A percentile compares a stretch with the other conserved stretches of the same genome.
Evolutionary conservation across 2,113 vertebrate genomes (phyloP).

Genomic region (Pelecanoides urinatrix): DNA sequence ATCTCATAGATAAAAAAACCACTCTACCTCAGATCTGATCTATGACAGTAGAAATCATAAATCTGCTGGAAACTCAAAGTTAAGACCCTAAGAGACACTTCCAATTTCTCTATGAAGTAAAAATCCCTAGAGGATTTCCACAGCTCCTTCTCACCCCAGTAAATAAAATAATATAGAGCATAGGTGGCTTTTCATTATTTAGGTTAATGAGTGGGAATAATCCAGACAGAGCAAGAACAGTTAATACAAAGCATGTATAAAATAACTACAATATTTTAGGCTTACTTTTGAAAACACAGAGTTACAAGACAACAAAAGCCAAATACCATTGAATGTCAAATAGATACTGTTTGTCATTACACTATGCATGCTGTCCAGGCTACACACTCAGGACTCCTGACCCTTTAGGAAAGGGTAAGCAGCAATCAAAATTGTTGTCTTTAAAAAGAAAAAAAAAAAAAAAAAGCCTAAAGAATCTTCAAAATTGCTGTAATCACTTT

Average conservation of each 20-base stretch:
- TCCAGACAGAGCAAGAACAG: neutral
- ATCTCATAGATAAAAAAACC: neutral
- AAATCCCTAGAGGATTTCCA: neutral
- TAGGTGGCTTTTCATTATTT: neutral
- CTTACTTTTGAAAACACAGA: neutral
- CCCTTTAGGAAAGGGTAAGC: neutral
- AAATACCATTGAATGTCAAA: neutral
- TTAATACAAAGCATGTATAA: neutral
- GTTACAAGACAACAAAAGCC: neutral
- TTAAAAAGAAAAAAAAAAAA: no score
- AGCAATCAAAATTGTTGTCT: neutral
- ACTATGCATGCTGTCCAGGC: neutral
- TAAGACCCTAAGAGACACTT: neutral
- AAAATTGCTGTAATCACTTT: neutral
- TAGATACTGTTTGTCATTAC: neutral
- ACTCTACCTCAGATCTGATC: neutral
- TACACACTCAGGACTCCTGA: neutral
- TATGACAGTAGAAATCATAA: neutral
- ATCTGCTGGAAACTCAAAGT: neutral
- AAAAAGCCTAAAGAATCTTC: neutral
- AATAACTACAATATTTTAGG: neutral
- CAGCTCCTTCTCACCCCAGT: neutral
- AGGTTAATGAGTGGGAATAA: neutral
- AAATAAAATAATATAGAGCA: neutral
- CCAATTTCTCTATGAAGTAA: neutral